Conservation (phyloP, 2,888 invertebrate species). For the Andrena praecox region DNA sequence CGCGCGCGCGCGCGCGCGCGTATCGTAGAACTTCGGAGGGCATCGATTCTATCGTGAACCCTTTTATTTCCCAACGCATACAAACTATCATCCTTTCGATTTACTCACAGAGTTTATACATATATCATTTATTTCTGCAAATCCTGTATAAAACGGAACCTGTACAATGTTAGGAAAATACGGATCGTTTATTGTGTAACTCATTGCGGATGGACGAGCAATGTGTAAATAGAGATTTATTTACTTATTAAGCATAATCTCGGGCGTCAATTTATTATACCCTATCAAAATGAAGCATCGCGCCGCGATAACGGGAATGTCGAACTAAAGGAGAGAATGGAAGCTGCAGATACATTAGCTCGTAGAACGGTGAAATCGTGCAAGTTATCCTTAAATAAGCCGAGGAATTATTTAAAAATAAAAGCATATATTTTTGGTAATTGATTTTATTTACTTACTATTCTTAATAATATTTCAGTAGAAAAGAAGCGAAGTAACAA, state of each 20-base stretch:
- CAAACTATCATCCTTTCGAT: constrained; percentile 11
- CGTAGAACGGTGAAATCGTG: neutral
- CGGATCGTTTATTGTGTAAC: constrained; percentile 83
- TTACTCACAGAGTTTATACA: constrained; percentile 55
- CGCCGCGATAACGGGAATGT: neutral
- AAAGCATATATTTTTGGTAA: neutral
- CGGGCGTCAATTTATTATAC: constrained; percentile 39
- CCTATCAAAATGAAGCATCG: constrained; percentile 4
- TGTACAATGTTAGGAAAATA: constrained; percentile 83
- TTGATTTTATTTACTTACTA: neutral
- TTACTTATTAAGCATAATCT: constrained; percentile 80
- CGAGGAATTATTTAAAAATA: neutral
- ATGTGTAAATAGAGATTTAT: constrained; percentile 84
- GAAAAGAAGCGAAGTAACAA: neutral
- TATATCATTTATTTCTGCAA: constrained; percentile 59
- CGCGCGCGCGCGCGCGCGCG: constrained; percentile 28
- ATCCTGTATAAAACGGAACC: constrained; percentile 77
- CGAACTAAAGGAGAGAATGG: neutral
- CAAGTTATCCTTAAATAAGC: constrained; percentile 7
- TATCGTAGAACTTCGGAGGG: constrained; percentile 31
- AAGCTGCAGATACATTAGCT: neutral
- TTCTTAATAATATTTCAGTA: neutral
- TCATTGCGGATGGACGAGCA: constrained; percentile 82
- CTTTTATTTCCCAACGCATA: constrained; percentile 25
- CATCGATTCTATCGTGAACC: neutral